Evolutionary conservation across 2,888 invertebrate species (phyloP), one percentile per base, ranked within the genome.

Genomic region (Sipha maydis): DNA sequence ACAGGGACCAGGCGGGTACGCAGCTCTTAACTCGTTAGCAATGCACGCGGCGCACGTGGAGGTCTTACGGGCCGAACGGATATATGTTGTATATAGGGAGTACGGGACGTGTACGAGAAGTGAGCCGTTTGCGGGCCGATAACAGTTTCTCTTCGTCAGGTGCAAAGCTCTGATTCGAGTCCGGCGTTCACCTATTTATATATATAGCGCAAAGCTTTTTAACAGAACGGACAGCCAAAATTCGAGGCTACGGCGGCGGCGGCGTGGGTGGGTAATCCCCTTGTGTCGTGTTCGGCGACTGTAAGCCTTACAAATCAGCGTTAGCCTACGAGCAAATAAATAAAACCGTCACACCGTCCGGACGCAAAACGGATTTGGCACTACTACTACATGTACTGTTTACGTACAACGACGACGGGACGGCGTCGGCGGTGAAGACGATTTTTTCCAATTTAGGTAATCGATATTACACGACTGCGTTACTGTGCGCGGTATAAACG

Each of bases 231-330:
- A 82, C 88, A 67, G 73, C 82, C 61, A 19, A 88, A 88, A 75
- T 73, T 75, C 61, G 7, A 9, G 28, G 56, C 79, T 21, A 3
- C 48, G 48, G 48, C 14, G 48, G 48, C 14, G 48, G 48, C 1
- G 14, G 48, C 48, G 48, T 5, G 61, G 14, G 75, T 41, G 41
- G 41, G 11, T 88, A 88, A 88, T 88, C 88, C 88, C 61, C 77
- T 78, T 28, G 75, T 82, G 88, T 82, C 80, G 88, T 48, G 88
- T 75, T 41, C 79, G 75, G 56, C 11, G 71, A 71, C 79, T 21
- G 56, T 88, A 88, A 88, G 88, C 88, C 88, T 88, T 88, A 88
- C 88, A 88, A 88, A 88, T 88, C 88, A 88, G 88, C 88, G 82
- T 82, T 82, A 75, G 75, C 67, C 82, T 41, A 82, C 80, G 61